Evolutionary conservation across 1,140 invertebrate species (phyloP), one percentile per base, ranked within the genome.

Genomic region (Dinoponera quadriceps): DNA sequence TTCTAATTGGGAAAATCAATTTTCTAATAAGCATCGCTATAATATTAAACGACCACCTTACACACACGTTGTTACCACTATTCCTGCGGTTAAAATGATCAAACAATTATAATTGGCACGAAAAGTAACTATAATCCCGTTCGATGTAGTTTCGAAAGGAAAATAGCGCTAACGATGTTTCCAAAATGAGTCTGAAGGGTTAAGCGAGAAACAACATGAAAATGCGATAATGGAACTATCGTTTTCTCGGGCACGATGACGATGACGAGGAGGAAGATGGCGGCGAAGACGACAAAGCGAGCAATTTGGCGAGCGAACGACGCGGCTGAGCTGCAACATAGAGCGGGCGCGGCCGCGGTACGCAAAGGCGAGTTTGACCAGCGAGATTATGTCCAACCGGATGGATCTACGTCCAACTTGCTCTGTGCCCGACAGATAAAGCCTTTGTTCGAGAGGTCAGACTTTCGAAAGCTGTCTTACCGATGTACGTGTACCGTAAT

Each of bases 401-500:
- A 80, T 80, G 75, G 51, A 80, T 80, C 75, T 69, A 68, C 75
- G 51, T 78, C 13, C 51, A 80, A 80, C 65, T 80, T 80, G 65
- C 65, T 80, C 75, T 71, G 75, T 48, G 65, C 65, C 44, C 33
- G 65, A 59, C 75, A 80, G 75, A 77, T 66, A 78, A 75, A 57
- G 63, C 71, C 85, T 88, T 88, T 88, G 86, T 88, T 88, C 77
- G 71, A 66, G 74, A 68, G 86, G 84, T 85, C 83, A 82, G 85
- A 87, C 87, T 88, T 88, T 88, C 51, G 78, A 88, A 88, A 88
- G 77, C 83, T 63, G 65, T 81, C 65, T 85, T 88, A 87, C 74
- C 82, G 38, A 59, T 62, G 48, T 62, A 68, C 74, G 75, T 75
- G 71, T 80, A 72, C 69, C 55, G 62, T 86, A 83, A 83, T 88